Evolutionary conservation across 2,113 vertebrate species (phyloP).

Genomic region (Orcinus orca): DNA sequence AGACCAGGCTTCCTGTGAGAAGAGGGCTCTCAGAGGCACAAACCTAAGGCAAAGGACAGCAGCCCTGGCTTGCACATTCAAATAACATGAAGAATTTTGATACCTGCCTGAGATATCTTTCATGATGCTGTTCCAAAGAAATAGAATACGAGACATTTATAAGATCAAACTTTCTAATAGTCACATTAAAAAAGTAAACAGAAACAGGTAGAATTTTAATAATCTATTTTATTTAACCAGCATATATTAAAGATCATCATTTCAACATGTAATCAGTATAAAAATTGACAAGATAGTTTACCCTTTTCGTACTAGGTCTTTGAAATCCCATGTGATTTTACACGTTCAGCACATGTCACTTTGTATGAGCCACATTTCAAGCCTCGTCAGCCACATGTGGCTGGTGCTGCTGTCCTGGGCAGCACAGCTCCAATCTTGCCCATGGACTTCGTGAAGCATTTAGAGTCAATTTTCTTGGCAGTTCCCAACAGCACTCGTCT

Average conservation of each 20-base stretch:
- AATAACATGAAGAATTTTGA: background rate
- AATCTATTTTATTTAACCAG: background rate
- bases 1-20: background rate
- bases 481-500: fast-evolving
- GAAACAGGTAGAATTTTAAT: background rate
- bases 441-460: fast-evolving
- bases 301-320: background rate
- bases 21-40: background rate
- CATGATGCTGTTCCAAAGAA: background rate
- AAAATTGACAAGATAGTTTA: background rate
- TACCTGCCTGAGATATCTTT: background rate
- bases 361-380: too few species aligned
- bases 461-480: fast-evolving
- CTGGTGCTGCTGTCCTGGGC: fast-evolving
- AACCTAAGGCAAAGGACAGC: background rate
- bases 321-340: fast-evolving
- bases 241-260: background rate
- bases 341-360: background rate
- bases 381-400: fast-evolving
- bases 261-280: background rate
- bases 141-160: fast-evolving
- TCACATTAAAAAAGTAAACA: background rate
- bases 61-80: background rate
- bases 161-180: background rate
- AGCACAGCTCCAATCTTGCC: fast-evolving